Evolutionary conservation across 2,888 invertebrate genomes (phyloP).

Genomic region (Zootermopsis nevadensis): DNA sequence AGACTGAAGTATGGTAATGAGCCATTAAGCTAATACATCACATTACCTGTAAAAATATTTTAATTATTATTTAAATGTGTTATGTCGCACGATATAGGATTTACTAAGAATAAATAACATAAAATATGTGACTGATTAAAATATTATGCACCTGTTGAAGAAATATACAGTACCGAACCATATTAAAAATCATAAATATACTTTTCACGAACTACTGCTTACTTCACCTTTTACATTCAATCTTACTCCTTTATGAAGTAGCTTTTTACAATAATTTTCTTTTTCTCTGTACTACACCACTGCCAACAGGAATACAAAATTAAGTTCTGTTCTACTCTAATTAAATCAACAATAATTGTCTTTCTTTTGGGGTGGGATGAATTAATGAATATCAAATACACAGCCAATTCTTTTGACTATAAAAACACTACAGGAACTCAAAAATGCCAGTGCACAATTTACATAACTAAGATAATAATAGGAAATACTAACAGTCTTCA

Average conservation of each 20-base stretch:
- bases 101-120: too few relatives aligned
- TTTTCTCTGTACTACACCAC: neutral
- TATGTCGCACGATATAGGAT: neutral
- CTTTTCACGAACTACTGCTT: too few relatives aligned
- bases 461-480: neutral
- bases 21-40: neutral
- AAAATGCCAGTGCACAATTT: neutral
- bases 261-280: neutral
- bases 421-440: conserved; percentile 32
- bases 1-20: neutral
- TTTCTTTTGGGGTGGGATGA: neutral
- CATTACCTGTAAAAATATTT: neutral
- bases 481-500: neutral
- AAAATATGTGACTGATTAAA: too few relatives aligned
- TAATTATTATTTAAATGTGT: neutral
- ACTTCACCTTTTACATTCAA: too few relatives aligned
- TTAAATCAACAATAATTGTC: neutral
- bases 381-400: conserved; percentile 25
- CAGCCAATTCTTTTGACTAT: conserved; percentile 28
- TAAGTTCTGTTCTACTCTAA: neutral
- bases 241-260: too few relatives aligned
- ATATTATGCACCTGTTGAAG: too few relatives aligned
- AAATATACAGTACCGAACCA: too few relatives aligned
- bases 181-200: too few relatives aligned
- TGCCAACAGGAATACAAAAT: neutral